Conservation (phyloP, 2,797 vertebrate genomes). For the Bovichtus diacanthus region DNA sequence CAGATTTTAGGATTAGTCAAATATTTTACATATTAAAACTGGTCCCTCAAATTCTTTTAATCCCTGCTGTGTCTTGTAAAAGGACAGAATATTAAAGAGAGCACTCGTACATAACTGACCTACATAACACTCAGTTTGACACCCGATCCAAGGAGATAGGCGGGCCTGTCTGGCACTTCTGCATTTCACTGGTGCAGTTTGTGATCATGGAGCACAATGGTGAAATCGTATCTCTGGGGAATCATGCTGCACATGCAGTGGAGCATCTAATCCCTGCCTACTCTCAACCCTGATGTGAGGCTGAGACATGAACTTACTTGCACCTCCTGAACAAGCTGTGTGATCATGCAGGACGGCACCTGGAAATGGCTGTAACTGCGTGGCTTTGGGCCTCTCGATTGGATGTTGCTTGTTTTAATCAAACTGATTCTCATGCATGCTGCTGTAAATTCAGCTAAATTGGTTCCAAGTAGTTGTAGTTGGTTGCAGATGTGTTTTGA, state of each 20-base stretch:
- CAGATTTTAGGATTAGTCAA: not conserved
- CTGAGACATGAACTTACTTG: constrained; percentile 25
- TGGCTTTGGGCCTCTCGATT: not conserved
- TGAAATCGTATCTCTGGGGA: constrained; percentile 28
- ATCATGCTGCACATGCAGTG: not conserved
- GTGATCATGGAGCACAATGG: constrained; percentile 6
- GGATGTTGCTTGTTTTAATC: constrained; percentile 53
- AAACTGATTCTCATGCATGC: constrained; percentile 34
- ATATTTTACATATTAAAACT: constrained; percentile 11
- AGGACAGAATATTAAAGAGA: not conserved
- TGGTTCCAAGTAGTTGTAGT: constrained; percentile 44
- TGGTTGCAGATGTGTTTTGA: constrained; percentile 65
- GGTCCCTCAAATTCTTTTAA: not conserved
- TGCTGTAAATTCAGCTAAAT: constrained; percentile 41
- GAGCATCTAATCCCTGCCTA: constrained; percentile 14
- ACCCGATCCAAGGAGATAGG: constrained; percentile 19
- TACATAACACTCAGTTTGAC: not conserved
- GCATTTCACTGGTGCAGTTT: not conserved
- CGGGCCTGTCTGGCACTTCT: not conserved
- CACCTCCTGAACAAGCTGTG: not conserved
- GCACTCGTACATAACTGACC: constrained; percentile 2
- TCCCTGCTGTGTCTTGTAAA: not conserved
- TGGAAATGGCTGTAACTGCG: constrained; percentile 38
- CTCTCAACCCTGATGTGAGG: constrained; percentile 14
- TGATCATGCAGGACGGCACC: not conserved